Percentiles rank a stretch among this genome's conserved stretches.
Evolutionary conservation across 2,113 vertebrate species (phyloP).

Genomic region (Rhinoptilus africanus): DNA sequence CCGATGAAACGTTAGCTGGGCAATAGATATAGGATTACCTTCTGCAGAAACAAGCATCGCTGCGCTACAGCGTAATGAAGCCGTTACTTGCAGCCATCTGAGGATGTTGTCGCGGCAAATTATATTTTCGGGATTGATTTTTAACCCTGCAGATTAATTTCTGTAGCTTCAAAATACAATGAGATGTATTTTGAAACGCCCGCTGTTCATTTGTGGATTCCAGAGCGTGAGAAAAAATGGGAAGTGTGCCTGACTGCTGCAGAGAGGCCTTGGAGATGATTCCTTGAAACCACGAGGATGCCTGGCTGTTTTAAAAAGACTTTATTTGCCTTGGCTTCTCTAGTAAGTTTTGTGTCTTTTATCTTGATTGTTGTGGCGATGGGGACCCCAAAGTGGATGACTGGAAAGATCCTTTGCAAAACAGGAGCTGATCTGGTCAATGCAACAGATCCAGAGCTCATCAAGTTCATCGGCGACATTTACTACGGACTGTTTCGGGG

Average conservation of each 20-base stretch:
- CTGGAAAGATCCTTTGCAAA: slow-evolving; percentile 89
- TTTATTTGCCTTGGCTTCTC: slow-evolving; percentile 83
- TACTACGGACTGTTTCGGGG: slow-evolving; percentile 92
- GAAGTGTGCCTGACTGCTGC: not conserved
- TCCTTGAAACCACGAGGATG: slow-evolving; percentile 77
- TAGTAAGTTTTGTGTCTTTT: slow-evolving; percentile 84
- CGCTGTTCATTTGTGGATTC: not conserved
- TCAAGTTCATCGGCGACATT: slow-evolving; percentile 90
- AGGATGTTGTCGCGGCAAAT: not conserved
- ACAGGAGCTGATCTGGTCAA: slow-evolving; percentile 94
- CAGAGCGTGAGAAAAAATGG: not conserved
- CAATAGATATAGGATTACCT: slow-evolving; percentile 58
- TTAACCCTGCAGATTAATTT: not conserved
- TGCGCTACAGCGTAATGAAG: not conserved
- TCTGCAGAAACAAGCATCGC: slow-evolving; percentile 4
- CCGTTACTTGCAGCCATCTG: not conserved
- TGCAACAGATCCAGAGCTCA: slow-evolving; percentile 86
- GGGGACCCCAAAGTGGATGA: slow-evolving; percentile 87
- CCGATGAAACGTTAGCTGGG: slow-evolving; percentile 70
- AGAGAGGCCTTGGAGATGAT: slow-evolving; percentile 59
- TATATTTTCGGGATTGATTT: not conserved
- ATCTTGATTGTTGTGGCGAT: slow-evolving; percentile 82
- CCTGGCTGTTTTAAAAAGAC: slow-evolving; percentile 87
- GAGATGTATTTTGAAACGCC: not conserved
- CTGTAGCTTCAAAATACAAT: not conserved